Percentiles rank a stretch among this genome's conserved stretches.
phyloP scores from a whole-genome alignment of 2,888 invertebrate genomes.

The Dryocosmus kuriphilus region DNA sequence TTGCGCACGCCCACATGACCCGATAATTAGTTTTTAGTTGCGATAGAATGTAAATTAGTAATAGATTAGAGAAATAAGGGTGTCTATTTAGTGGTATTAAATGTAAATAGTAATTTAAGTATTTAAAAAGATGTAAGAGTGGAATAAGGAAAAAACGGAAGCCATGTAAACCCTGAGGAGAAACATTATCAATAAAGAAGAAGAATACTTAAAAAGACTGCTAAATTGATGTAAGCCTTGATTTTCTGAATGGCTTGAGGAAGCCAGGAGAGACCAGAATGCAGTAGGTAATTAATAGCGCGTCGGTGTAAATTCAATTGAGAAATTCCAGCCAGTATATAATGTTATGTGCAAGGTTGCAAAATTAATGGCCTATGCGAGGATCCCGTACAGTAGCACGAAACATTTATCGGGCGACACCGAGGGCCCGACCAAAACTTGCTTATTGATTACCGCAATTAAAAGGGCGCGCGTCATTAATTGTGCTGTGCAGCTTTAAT shows the following conservation, averaged over 20 bases:
- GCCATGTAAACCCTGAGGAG: too few species aligned
- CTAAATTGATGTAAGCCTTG: neutral
- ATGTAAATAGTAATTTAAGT: too few species aligned
- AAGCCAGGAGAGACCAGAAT: neutral
- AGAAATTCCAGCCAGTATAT: conserved; percentile 27
- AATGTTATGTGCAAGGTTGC: conserved; percentile 42
- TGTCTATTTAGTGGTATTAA: too few species aligned
- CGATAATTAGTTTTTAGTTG: too few species aligned
- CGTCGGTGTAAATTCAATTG: conserved; percentile 34
- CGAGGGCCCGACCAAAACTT: conserved; percentile 52
- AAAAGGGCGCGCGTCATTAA: conserved; percentile 74
- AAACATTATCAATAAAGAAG: too few species aligned
- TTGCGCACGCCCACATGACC: too few species aligned
- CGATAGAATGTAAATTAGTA: too few species aligned
- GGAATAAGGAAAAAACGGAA: too few species aligned
- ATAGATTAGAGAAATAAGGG: too few species aligned
- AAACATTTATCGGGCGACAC: conserved; percentile 74
- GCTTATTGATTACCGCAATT: conserved; percentile 75
- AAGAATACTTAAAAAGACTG: neutral
- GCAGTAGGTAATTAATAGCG: conserved; percentile 25
- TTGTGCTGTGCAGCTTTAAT: conserved; percentile 73
- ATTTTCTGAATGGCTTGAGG: neutral
- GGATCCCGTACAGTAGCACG: conserved; percentile 72
- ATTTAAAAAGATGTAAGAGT: too few species aligned
- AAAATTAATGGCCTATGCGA: conserved; percentile 63